Evolutionary conservation across 35 echinoderm and acorn worm genomes (phyloP), one percentile per base, ranked within the genome.

Genomic region (Apostichopus japonicus): DNA sequence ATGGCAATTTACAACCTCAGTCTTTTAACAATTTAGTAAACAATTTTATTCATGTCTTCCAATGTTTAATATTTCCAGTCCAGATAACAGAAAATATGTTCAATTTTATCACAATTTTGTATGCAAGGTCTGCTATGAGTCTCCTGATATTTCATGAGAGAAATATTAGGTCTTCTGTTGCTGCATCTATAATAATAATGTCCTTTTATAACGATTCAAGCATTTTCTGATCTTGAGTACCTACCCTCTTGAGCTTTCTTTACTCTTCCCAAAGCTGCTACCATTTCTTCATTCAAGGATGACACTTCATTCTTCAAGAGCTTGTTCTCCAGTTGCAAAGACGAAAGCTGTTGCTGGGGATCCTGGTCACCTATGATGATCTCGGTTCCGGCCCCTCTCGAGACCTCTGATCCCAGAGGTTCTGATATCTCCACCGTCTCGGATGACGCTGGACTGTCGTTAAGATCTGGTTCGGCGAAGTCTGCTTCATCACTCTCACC

Each of bases 281-380:
- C 92, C 97, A 99, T 99, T 79, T 99, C 97, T 62, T 99, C 95
- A 79, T 99, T 99, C 14, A 99, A 78, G 9, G 97, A 99, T 11
- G 88, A 83, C 6, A 99, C 97, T 87, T 99, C 97, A 88, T 99
- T 96, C 59, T 94, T 96, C 23, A 99, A 71, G 24, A 99, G 76
- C 75, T 99, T 99, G 79, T 99, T 99, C 77, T 99, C 97, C 61
- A 96, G 78, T 23, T 96, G 95, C 24, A 99, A 79, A 51, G 97
- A 96, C 17, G 97, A 99, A 19, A 98, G 87, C 72, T 96, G 97
- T 55, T 98, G 94, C 61, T 65, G 63, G 24, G 86, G 67, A 21
- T 73, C 86, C 7, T 54, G 27, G 8, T 73, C 86, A 54, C 79
- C 79, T 16, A 56, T 52, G 24, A 54, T 56, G 79, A 82, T 25